Percentiles rank a stretch among this genome's conserved stretches.
Evolutionary conservation across 2,113 vertebrate genomes (phyloP).

Genomic region (Cardinalis cardinalis): DNA sequence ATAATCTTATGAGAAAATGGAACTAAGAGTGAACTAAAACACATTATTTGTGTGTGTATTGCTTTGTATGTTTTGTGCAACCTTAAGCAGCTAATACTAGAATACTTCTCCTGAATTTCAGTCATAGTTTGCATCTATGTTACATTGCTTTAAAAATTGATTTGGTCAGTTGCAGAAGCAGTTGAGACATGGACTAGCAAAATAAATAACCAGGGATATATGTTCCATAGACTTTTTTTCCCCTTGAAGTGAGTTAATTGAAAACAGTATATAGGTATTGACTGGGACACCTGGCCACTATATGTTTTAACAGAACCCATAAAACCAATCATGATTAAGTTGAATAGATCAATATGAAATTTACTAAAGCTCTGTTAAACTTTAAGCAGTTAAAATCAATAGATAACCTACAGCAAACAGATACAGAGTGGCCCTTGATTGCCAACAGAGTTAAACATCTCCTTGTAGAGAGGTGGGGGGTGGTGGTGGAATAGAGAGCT

Average conservation of each 20-base stretch:
- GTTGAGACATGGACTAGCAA: background rate
- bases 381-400: constrained; percentile 45
- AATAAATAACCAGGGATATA: background rate
- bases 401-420: constrained; percentile 16
- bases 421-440: background rate
- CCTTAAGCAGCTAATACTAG: background rate
- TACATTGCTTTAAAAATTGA: constrained; percentile 26
- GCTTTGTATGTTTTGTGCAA: background rate
- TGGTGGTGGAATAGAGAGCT: background rate
- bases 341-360: constrained; percentile 16
- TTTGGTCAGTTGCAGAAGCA: constrained; percentile 25
- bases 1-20: constrained; percentile 15
- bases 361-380: constrained; percentile 24
- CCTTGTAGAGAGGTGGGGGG: background rate
- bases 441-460: background rate
- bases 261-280: constrained; percentile 35
- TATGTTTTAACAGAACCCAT: constrained; percentile 1
- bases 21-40: background rate
- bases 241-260: constrained; percentile 14
- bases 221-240: background rate
- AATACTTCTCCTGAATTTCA: background rate
- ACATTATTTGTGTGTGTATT: constrained; percentile 3
- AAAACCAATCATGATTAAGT: constrained; percentile 24
- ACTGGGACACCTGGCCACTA: background rate
- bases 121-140: background rate